phyloP scores from a whole-genome alignment of 2,113 vertebrate genomes.

The Pedionomus torquatus region DNA sequence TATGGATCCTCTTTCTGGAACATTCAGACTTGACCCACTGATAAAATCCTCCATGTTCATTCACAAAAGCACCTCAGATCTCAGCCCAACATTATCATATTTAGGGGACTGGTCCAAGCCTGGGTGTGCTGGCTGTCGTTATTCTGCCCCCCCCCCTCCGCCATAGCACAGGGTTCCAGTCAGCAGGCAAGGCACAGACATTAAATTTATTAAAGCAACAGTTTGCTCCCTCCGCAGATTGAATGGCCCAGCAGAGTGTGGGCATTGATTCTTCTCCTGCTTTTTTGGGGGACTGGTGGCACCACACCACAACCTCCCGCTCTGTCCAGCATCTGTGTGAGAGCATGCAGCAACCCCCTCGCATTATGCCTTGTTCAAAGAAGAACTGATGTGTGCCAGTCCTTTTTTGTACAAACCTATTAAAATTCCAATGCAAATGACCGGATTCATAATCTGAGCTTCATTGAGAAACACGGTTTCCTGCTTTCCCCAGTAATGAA shows the following conservation, averaged over 20 bases:
- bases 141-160: neutral
- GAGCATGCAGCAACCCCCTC: neutral
- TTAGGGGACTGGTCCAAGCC: neutral
- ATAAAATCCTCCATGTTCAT: neutral
- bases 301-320: neutral
- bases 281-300: neutral
- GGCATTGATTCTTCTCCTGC: neutral
- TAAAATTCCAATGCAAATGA: slow-evolving; percentile 72
- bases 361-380: slow-evolving; percentile 3
- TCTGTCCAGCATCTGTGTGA: neutral
- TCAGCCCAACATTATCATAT: neutral
- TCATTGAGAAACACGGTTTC: slow-evolving; percentile 71
- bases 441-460: slow-evolving; percentile 63
- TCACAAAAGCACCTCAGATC: neutral
- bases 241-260: neutral
- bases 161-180: neutral
- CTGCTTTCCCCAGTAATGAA: slow-evolving; percentile 64
- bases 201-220: neutral
- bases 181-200: neutral
- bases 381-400: slow-evolving; percentile 32
- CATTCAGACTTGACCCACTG: neutral
- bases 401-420: slow-evolving; percentile 58
- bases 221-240: neutral
- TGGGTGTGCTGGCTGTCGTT: neutral
- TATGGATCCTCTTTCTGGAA: neutral